These are phyloP conservation scores for Acanthococcus lagerstroemiae DNA, from an alignment of 2,888 invertebrate genomes.

Conservation along the genomic window DNA sequence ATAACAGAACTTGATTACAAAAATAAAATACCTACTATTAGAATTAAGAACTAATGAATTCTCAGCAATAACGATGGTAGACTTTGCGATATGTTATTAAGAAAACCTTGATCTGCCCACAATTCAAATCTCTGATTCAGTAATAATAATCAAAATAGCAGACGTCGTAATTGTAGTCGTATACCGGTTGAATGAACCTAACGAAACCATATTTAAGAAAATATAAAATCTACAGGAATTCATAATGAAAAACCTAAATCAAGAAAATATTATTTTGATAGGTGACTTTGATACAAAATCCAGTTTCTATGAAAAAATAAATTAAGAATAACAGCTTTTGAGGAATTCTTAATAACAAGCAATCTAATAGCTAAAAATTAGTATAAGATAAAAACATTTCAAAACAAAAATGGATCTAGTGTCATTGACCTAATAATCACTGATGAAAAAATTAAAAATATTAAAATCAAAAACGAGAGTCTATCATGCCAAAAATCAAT, in stretches of 20 bases:
- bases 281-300: neutral
- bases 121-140: neutral
- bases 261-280: neutral
- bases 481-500: too few species aligned
- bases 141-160: neutral
- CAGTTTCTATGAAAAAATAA: neutral
- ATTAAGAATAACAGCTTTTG: neutral
- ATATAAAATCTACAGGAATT: neutral
- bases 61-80: neutral
- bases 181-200: neutral
- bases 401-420: neutral
- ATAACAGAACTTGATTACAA: neutral
- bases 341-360: neutral
- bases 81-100: neutral
- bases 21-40: neutral
- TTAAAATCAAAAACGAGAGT: too few species aligned
- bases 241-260: neutral
- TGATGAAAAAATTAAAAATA: too few species aligned
- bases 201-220: neutral
- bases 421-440: too few species aligned
- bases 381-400: neutral
- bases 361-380: neutral
- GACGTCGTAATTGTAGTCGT: neutral
- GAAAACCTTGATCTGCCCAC: neutral
- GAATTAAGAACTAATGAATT: neutral